Base-by-base conservation (phyloP, 2,888 invertebrate genomes). In the Spodoptera picta region DNA sequence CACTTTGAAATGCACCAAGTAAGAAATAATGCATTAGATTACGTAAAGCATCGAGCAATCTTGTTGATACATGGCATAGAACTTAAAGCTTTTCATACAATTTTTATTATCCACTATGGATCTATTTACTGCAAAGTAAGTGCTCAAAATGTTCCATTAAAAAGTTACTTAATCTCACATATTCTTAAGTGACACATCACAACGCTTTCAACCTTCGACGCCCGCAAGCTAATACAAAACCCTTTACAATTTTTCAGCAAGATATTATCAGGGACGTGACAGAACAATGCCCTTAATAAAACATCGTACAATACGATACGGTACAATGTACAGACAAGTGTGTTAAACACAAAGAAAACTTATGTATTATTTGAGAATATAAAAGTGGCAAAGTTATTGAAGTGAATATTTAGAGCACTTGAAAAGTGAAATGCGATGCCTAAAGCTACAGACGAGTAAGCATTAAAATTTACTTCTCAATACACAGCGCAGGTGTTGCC, bases 381-480 rank as follows among this genome's bases (percentile, higher is more conserved):
- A 47, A 7, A 53, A 12, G 45, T 44, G n/a, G 47, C 41, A 50
- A 66, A 71, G 12, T 57, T 53, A 72, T 48, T 49, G 44, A 72
- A 48, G 47, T 10, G 36, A 53, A 48, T 54, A 54, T 42, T 54
- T 43, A 56, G 62, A 67, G 14, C 41, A 48, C 43, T 62, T 67
- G 7, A 48, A 50, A 53, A 56, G 43, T 53, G 19, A 60, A 55
- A 58, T 44, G 9, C 23, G 19, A 61, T 51, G 23, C 56, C 44
- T 45, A 19, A 46, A 45, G 41, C 27, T 59, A n/a, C 14, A 64
- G 52, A 67, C 60, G 58, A 60, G 54, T 45, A 27, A 47, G 54
- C 57, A 58, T 65, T 67, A 57, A 59, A 69, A 64, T 75, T 69
- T 59, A 68, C 60, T 52, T 55, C 47, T 58, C 58, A 73, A 65